phyloP scores from a whole-genome alignment of 1,140 invertebrate genomes.

The Trypoxylus dichotomus region DNA sequence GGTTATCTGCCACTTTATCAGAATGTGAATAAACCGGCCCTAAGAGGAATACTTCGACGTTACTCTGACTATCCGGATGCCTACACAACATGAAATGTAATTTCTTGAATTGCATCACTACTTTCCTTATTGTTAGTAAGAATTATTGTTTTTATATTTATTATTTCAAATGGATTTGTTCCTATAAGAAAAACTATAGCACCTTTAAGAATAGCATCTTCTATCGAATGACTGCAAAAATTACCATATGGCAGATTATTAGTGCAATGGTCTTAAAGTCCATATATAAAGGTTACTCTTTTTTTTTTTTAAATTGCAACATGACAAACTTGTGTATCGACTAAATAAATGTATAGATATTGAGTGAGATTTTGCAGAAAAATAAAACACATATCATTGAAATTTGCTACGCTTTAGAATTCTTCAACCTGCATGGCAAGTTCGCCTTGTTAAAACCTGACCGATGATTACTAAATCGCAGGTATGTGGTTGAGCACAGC shows the following conservation, averaged over 20 bases:
- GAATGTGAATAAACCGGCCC: too few relatives aligned
- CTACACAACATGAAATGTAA: conserved; percentile 64
- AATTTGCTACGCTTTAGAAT: too few relatives aligned
- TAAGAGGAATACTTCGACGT: conserved; percentile 72
- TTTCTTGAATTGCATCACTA: conserved; percentile 63
- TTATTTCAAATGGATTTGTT: conserved; percentile 21
- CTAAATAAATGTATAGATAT: too few relatives aligned
- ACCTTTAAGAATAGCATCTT: neutral
- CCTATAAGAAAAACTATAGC: neutral
- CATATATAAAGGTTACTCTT: conserved; percentile 60
- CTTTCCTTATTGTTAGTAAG: conserved; percentile 33
- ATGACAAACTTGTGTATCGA: too few relatives aligned
- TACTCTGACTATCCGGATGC: conserved; percentile 72
- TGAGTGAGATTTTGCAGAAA: too few relatives aligned
- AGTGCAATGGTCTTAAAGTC: conserved; percentile 62
- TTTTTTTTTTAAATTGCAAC: conserved; percentile 58
- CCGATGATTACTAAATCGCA: too few relatives aligned
- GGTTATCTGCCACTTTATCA: too few relatives aligned
- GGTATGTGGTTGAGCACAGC: too few relatives aligned
- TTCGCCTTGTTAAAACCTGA: too few relatives aligned
- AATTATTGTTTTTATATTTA: conserved; percentile 30
- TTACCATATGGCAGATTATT: conserved; percentile 60
- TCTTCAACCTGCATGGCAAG: too few relatives aligned
- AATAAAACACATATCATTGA: too few relatives aligned
- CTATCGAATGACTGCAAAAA: conserved; percentile 62